Conservation (phyloP, 2,797 vertebrate genomes). For the Gymnoscopelus microlampas region DNA sequence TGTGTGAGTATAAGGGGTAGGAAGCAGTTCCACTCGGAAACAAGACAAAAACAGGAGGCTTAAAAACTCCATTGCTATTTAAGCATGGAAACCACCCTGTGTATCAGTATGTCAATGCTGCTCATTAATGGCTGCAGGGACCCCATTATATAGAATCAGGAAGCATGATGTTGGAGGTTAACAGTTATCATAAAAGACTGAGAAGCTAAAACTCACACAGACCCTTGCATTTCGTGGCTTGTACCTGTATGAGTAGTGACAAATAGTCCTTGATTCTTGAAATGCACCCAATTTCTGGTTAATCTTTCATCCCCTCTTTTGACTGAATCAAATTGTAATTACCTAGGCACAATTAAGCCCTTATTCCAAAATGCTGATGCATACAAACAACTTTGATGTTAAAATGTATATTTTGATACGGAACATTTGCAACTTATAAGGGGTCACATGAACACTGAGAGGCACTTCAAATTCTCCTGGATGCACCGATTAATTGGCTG, state of each 20-base stretch:
- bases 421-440: too few species aligned
- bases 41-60: conserved; percentile 69
- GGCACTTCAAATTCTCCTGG: too few species aligned
- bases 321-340: neutral
- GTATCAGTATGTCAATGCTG: conserved; percentile 38
- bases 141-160: conserved; percentile 41
- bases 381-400: too few species aligned
- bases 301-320: conserved; percentile 11
- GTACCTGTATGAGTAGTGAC: neutral
- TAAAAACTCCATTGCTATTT: conserved; percentile 72
- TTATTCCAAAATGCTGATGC: too few species aligned
- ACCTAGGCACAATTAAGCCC: conserved; percentile 19
- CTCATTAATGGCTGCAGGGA: neutral
- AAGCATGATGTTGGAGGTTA: conserved; percentile 46
- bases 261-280: neutral
- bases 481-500: too few species aligned
- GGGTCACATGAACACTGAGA: too few species aligned
- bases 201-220: too few species aligned
- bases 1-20: conserved; percentile 59
- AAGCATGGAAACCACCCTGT: conserved; percentile 67
- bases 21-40: conserved; percentile 79
- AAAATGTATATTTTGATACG: too few species aligned
- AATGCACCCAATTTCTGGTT: conserved; percentile 24
- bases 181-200: conserved; percentile 29
- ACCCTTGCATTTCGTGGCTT: too few species aligned